Base-by-base conservation (phyloP, 2,888 invertebrate species). In the Therioaphis trifolii region DNA sequence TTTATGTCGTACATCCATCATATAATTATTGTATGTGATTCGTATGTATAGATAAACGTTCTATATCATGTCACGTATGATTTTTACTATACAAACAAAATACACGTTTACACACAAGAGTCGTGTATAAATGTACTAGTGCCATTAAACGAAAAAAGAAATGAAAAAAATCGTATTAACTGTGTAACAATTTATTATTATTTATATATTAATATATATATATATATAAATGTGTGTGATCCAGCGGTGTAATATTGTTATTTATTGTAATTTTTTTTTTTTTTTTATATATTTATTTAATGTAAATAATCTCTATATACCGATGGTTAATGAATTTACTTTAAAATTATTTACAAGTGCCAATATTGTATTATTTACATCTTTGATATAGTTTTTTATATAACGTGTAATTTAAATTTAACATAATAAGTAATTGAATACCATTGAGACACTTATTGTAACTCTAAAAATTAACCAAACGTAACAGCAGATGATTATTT, bases 301-400 rank as follows among this genome's bases (percentile, higher is more conserved):
- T 82, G 82, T 82, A 82, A 66, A 82, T 82, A 82, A 74, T 71
- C 63, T 72, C 52, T 52, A 77, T 21, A 21, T 29, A 27, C 58
- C 21, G 49, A 82, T 35, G 72, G 82, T 72, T 82, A 66, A 66
- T 66, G 66, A 82, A 63, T 63, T 74, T 74, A 46, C 21, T 46
- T 72, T 80, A 40, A 40, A 40, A 80, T 21, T 40, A 49, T 74
- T 82, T 74, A 82, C 61, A 82, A 82, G 82, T 82, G 82, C 82
- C 82, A 82, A 82, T 82, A 82, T 82, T 82, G 82, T 82, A 80
- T 82, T 74, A 82, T 74, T 82, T 58, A 58, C 29, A 49, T 82
- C 35, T 21, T 72, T 29, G n/a, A 71, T 80, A 55, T 80, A 78
- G 35, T 35, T 35, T 35, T 35, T 35, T 74, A 82, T 82, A 71